Evolutionary conservation across 2,113 vertebrate species (phyloP).

Genomic region (Ageneiosus marmoratus): DNA sequence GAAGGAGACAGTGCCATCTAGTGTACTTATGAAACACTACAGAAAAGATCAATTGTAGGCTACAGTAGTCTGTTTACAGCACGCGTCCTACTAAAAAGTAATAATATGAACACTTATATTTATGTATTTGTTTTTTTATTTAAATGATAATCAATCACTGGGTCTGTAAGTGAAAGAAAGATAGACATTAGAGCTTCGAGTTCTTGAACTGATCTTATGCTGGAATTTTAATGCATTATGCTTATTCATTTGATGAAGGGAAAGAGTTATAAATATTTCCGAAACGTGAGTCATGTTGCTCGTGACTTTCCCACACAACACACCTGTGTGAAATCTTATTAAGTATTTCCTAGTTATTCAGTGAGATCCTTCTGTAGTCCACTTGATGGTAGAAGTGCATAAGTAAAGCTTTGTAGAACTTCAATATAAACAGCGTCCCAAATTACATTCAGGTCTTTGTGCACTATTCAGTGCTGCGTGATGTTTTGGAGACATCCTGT

Average conservation of each 20-base stretch:
- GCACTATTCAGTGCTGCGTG: background rate
- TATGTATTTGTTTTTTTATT: background rate
- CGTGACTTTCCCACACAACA: background rate
- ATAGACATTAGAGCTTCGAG: background rate
- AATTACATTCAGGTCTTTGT: background rate
- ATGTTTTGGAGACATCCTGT: background rate
- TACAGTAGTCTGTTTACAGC: too few relatives aligned
- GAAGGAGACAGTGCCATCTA: slow-evolving; percentile 50
- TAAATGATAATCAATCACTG: background rate
- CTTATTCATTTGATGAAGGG: background rate
- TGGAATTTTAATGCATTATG: background rate
- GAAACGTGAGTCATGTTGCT: background rate
- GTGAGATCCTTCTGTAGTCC: background rate
- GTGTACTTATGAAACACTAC: slow-evolving; percentile 20
- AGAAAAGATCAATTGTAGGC: background rate
- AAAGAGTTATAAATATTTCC: background rate
- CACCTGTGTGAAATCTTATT: background rate
- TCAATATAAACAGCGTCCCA: background rate
- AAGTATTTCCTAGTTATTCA: background rate
- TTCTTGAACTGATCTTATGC: background rate
- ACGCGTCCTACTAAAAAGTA: background rate
- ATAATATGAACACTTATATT: background rate
- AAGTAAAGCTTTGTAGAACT: background rate
- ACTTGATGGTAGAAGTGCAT: background rate
- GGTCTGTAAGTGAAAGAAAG: background rate